These are phyloP conservation scores for Adelges cooleyi DNA, from an alignment of 1,140 invertebrate genomes.

Conservation along the genomic window DNA sequence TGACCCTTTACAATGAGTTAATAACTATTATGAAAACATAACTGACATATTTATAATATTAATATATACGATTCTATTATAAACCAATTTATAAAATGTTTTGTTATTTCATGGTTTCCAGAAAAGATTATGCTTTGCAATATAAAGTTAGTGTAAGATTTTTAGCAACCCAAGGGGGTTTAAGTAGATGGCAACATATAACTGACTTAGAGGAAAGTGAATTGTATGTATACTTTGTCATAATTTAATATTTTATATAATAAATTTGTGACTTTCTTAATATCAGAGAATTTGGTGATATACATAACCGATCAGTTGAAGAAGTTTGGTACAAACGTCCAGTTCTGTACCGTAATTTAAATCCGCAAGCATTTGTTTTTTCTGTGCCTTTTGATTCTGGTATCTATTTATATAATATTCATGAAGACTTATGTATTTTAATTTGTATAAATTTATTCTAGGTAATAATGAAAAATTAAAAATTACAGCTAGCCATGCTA, in stretches of 20 bases:
- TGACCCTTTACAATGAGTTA: too few relatives aligned
- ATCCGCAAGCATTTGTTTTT: constrained; percentile 62
- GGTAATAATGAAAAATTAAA: constrained; percentile 44
- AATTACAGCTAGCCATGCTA: constrained; percentile 70
- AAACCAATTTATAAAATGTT: too few relatives aligned
- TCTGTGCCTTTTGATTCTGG: constrained; percentile 57
- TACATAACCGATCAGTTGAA: constrained; percentile 67
- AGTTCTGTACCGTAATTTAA: constrained; percentile 67
- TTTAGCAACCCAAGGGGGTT: constrained; percentile 74
- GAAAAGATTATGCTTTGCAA: constrained; percentile 41
- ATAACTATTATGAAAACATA: too few relatives aligned
- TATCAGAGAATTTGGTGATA: constrained; percentile 61
- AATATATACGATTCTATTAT: neutral
- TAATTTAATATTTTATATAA: neutral
- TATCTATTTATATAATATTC: constrained; percentile 25
- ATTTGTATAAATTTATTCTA: constrained; percentile 1
- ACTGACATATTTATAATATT: too few relatives aligned
- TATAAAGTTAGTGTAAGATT: constrained; percentile 62
- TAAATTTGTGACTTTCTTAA: constrained; percentile 24
- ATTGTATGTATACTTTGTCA: constrained; percentile 1
- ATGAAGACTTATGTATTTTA: neutral
- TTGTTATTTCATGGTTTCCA: constrained; percentile 26
- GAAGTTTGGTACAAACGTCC: constrained; percentile 88
- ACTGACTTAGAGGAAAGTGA: neutral
- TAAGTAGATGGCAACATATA: constrained; percentile 71